These are phyloP conservation scores for Tupaia tana DNA, from an alignment of 2,113 vertebrate species.

Conservation along the genomic window DNA sequence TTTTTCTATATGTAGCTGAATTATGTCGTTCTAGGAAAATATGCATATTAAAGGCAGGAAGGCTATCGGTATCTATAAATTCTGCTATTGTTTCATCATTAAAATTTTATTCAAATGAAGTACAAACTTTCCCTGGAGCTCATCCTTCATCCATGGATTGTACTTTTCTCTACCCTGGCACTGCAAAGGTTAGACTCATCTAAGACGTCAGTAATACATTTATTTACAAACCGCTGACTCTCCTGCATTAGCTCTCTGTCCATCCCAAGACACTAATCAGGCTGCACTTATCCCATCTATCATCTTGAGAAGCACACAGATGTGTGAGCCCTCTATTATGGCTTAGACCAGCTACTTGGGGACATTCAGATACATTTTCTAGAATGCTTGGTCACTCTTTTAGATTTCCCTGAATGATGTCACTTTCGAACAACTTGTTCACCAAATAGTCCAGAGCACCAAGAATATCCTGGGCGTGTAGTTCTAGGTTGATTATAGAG, in stretches of 20 bases:
- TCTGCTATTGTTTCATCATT: constrained; percentile 30
- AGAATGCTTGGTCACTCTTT: constrained; percentile 2
- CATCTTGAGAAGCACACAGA: constrained; percentile 45
- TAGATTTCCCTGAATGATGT: constrained; percentile 29
- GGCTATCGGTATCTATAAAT: neutral
- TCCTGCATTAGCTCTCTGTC: constrained; percentile 54
- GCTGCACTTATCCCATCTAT: constrained; percentile 57
- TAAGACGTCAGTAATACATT: constrained; percentile 68
- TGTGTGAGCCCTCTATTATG: neutral
- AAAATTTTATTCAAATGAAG: constrained; percentile 55
- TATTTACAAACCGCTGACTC: constrained; percentile 70
- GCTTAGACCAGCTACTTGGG: neutral
- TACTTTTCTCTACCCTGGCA: constrained; percentile 35
- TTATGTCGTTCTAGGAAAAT: constrained; percentile 9
- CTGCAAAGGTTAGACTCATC: constrained; percentile 62
- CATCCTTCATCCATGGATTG: neutral
- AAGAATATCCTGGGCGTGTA: constrained; percentile 10
- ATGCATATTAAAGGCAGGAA: neutral
- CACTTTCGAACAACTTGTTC: constrained; percentile 41
- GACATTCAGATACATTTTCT: neutral
- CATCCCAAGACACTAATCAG: constrained; percentile 68
- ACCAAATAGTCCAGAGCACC: neutral
- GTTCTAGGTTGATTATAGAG: neutral
- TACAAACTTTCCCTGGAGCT: constrained; percentile 1
- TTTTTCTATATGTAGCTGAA: neutral